phyloP scores from a whole-genome alignment of 1,140 invertebrate species.

The Augochlora pura region DNA sequence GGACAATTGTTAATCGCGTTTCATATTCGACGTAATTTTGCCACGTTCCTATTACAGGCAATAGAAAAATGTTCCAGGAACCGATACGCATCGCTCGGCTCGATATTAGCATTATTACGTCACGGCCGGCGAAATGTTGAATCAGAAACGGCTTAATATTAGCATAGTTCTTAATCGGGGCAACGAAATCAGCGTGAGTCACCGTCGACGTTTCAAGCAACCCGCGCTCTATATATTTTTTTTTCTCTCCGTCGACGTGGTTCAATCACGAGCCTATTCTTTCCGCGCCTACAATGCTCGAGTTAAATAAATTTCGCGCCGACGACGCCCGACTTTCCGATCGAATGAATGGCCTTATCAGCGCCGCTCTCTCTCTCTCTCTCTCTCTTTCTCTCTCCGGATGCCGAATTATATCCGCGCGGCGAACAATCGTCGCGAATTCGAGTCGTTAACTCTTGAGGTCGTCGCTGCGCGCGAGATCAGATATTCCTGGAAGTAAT shows the following conservation, averaged over 20 bases:
- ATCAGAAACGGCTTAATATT: neutral
- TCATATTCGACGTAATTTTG: neutral
- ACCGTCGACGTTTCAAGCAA: neutral
- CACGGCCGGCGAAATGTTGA: neutral
- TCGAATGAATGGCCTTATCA: neutral
- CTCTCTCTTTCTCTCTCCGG: too few relatives aligned
- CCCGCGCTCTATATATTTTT: neutral
- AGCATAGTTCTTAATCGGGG: neutral
- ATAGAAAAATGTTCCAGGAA: neutral
- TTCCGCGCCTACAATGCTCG: neutral
- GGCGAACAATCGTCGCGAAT: too few relatives aligned
- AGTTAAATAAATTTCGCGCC: conserved; percentile 4
- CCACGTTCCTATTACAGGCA: neutral
- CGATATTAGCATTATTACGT: neutral
- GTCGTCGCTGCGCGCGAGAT: too few relatives aligned
- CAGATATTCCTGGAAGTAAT: too few relatives aligned
- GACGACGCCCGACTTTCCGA: conserved; percentile 12
- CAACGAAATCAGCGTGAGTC: conserved; percentile 14
- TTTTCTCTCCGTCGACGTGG: neutral
- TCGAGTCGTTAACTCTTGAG: too few relatives aligned
- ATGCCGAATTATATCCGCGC: neutral
- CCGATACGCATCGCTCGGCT: neutral
- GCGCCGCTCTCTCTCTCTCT: too few relatives aligned
- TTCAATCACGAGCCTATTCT: conserved; percentile 13
- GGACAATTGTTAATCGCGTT: too few relatives aligned